Evolutionary conservation across 1,140 invertebrate genomes (phyloP).

Genomic region (Caenorhabditis briggsae): DNA sequence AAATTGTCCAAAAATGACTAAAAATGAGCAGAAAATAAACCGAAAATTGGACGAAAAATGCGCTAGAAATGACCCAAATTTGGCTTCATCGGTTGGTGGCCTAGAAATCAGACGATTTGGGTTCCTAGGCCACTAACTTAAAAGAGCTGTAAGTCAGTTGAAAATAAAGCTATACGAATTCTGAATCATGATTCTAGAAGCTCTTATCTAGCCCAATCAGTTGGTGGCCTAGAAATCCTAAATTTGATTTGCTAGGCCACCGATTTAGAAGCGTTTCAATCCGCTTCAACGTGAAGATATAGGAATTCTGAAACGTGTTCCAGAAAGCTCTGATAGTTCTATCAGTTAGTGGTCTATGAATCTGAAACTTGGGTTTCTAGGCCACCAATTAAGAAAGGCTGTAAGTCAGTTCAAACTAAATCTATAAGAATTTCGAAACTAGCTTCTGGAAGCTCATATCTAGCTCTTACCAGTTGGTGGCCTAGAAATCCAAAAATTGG

Average conservation of each 20-base stretch:
- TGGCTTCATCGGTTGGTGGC: neutral
- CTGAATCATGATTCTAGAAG: neutral
- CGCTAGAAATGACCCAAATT: neutral
- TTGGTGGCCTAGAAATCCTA: conserved; percentile 13
- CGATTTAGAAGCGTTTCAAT: neutral
- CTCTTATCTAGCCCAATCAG: neutral
- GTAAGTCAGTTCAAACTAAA: neutral
- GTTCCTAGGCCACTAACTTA: neutral
- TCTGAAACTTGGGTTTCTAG: neutral
- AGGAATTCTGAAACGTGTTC: neutral
- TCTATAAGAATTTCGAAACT: no score
- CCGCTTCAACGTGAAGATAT: no score
- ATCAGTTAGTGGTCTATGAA: neutral
- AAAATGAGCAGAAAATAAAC: no score
- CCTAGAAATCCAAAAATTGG: neutral
- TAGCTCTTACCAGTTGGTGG: neutral
- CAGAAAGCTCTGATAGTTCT: no score
- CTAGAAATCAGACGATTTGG: neutral
- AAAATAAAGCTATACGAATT: no score
- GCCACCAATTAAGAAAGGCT: neutral
- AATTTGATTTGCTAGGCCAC: neutral
- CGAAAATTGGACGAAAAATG: no score
- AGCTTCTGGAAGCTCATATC: neutral
- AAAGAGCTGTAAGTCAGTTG: neutral
- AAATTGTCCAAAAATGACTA: no score